Evolutionary conservation across 2,113 vertebrate species (phyloP).

Genomic region (Cyanoramphus novaezelandiae): DNA sequence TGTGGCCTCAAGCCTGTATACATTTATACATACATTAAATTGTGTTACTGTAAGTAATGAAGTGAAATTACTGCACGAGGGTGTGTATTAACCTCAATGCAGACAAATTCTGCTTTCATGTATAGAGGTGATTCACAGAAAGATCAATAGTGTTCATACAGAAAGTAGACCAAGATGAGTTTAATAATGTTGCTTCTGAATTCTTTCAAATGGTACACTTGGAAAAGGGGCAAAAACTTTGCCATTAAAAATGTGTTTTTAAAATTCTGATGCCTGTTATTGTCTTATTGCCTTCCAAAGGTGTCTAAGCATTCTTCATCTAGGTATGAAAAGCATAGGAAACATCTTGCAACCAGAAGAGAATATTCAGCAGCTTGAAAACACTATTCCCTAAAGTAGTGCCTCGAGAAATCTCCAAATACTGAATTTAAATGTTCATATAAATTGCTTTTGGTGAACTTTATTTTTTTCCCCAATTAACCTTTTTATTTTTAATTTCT

Average conservation of each 20-base stretch:
- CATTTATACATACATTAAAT: background rate
- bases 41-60: background rate
- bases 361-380: background rate
- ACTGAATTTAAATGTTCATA: background rate
- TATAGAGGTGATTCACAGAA: background rate
- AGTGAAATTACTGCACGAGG: background rate
- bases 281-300: background rate
- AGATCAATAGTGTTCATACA: background rate
- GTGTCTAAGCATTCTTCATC: background rate
- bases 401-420: background rate
- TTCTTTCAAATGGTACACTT: background rate
- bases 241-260: background rate
- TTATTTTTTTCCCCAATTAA: background rate
- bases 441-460: background rate
- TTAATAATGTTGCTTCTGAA: background rate
- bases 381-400: background rate
- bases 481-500: background rate
- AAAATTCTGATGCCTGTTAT: background rate
- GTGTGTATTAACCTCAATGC: background rate
- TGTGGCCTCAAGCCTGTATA: background rate
- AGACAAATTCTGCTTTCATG: background rate
- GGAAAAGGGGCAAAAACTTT: background rate
- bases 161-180: background rate
- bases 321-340: background rate
- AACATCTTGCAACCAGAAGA: background rate